Conservation (phyloP, 2,797 vertebrate genomes). For the Thaleichthys pacificus region DNA sequence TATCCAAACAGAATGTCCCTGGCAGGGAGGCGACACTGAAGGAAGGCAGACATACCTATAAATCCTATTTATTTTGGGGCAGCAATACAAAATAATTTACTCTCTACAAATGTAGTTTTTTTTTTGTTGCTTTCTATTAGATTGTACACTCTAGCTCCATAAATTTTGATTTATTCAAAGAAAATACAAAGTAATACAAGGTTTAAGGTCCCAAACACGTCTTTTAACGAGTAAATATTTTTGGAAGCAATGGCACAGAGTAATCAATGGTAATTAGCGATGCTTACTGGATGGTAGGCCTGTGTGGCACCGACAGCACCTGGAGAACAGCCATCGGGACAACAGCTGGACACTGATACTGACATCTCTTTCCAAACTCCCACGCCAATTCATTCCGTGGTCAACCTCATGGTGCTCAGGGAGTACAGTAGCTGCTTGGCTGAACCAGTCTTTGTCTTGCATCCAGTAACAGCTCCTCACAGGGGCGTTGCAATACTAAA, state of each 20-base stretch:
- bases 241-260: constrained; percentile 68
- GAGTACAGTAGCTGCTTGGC: constrained; percentile 19
- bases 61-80: constrained; percentile 61
- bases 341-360: constrained; percentile 38
- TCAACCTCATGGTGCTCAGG: neutral
- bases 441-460: constrained; percentile 24
- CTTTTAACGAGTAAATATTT: constrained; percentile 50
- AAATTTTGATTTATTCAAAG: constrained; percentile 54
- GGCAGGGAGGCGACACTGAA: constrained; percentile 62
- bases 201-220: constrained; percentile 60
- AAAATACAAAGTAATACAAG: constrained; percentile 62
- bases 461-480: constrained; percentile 16
- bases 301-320: constrained; percentile 47
- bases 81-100: constrained; percentile 74
- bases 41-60: constrained; percentile 66
- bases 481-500: constrained; percentile 27
- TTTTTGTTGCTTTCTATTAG: constrained; percentile 61
- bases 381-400: constrained; percentile 37
- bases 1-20: constrained; percentile 60
- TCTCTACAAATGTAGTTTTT: constrained; percentile 50
- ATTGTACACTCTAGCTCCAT: constrained; percentile 67
- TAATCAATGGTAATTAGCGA: constrained; percentile 57
- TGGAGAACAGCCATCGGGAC: constrained; percentile 30
- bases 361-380: constrained; percentile 34
- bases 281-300: constrained; percentile 33